Evolutionary conservation across 1,140 invertebrate genomes (phyloP).

Genomic region (Drosophila nikananu): DNA sequence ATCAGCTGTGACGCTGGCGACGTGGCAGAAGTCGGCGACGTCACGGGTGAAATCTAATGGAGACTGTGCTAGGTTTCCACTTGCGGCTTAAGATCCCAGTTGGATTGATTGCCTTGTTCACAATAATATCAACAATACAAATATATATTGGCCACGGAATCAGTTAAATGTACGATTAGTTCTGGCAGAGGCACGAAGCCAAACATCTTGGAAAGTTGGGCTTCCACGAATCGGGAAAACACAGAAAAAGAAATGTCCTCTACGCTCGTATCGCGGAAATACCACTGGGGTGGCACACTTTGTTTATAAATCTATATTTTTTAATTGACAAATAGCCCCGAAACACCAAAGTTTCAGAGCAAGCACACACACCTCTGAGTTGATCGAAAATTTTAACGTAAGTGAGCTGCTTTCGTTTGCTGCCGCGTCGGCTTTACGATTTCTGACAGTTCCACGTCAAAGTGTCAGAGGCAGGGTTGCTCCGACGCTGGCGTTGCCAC

Average conservation of each 20-base stretch:
- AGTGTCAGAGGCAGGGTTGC: conserved; percentile 61
- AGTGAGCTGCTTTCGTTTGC: conserved; percentile 41
- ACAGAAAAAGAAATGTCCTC: not conserved
- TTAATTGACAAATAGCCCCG: conserved; percentile 19
- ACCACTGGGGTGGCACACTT: not conserved
- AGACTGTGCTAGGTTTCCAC: not conserved
- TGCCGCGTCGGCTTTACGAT: conserved; percentile 42
- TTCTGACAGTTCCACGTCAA: conserved; percentile 64
- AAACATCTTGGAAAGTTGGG: too few relatives aligned
- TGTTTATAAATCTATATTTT: not conserved
- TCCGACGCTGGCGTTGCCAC: conserved; percentile 30
- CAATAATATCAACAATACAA: not conserved
- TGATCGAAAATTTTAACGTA: conserved; percentile 50
- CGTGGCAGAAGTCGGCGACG: conserved; percentile 50
- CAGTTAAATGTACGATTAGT: not conserved
- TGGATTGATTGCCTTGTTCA: not conserved
- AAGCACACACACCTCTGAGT: conserved; percentile 44
- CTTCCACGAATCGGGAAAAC: not conserved
- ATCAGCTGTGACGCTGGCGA: conserved; percentile 42
- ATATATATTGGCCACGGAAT: not conserved
- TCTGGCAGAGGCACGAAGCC: not conserved
- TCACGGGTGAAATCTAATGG: conserved; percentile 61
- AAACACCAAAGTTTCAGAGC: not conserved
- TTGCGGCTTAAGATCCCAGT: not conserved
- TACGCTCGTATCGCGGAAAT: not conserved